Evolutionary conservation across 1,140 invertebrate genomes (phyloP).

Genomic region (Macrosteles quadrilineatus): DNA sequence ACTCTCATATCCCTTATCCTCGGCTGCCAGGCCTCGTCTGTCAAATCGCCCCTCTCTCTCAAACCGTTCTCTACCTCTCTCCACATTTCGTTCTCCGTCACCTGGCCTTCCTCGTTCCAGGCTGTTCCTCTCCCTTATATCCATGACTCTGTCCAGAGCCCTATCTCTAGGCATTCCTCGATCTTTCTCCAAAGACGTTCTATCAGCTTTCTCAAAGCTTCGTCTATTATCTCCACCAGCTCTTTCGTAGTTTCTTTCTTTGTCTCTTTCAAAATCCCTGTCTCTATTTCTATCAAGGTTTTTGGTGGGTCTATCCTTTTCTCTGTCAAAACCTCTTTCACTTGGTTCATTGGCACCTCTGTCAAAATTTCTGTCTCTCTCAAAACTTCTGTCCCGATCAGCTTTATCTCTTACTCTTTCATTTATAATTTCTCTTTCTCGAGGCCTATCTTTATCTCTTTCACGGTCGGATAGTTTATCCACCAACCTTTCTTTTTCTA

Average conservation of each 20-base stretch:
- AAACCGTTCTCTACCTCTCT: constrained; percentile 33
- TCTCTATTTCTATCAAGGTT: constrained; percentile 17
- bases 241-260: constrained; percentile 31
- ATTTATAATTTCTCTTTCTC: constrained; percentile 49
- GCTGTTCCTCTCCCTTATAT: constrained; percentile 26
- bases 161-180: constrained; percentile 35
- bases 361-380: constrained; percentile 28
- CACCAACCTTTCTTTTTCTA: constrained; percentile 38
- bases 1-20: constrained; percentile 41
- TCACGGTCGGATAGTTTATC: constrained; percentile 43
- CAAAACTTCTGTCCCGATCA: constrained; percentile 23
- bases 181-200: constrained; percentile 34
- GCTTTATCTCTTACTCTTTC: constrained; percentile 43
- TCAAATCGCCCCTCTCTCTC: constrained; percentile 35
- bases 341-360: constrained; percentile 5
- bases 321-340: constrained; percentile 41
- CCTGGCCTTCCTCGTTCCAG: constrained; percentile 27
- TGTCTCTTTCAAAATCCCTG: constrained; percentile 28
- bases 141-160: constrained; percentile 30
- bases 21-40: constrained; percentile 34
- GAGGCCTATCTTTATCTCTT: constrained; percentile 54
- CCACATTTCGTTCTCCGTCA: constrained; percentile 25
- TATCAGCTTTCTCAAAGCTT: constrained; percentile 33
- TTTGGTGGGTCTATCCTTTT: constrained; percentile 39
- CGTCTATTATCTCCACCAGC: constrained; percentile 25